Percentiles rank a stretch among this genome's conserved stretches.
Evolutionary conservation across 1,140 invertebrate species (phyloP).

Genomic region (Leucophenga varia): DNA sequence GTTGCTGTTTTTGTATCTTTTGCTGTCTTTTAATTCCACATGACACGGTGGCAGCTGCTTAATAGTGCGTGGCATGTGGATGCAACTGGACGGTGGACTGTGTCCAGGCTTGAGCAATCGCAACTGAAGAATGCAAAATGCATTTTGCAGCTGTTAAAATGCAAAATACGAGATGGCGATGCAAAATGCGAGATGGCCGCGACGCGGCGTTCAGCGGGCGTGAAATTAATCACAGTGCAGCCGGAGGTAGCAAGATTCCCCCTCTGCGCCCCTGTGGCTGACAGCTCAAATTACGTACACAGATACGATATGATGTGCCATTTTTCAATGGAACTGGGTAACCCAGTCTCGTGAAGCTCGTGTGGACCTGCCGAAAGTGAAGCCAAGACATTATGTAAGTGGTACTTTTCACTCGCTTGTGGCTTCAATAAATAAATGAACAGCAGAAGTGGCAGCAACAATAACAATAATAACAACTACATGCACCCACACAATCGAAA

Average conservation of each 20-base stretch:
- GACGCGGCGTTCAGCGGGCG: slow-evolving; percentile 34
- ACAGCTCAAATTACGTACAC: slow-evolving; percentile 41
- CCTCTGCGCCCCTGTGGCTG: slow-evolving; percentile 18
- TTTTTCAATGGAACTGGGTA: slow-evolving; percentile 39
- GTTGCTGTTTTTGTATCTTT: no score
- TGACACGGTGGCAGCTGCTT: slow-evolving; percentile 35
- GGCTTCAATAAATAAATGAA: slow-evolving; percentile 6
- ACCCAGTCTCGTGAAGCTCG: slow-evolving; percentile 26
- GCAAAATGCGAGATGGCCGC: slow-evolving; percentile 9
- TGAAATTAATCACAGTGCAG: slow-evolving; percentile 43
- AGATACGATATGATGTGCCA: slow-evolving; percentile 34
- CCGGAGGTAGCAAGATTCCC: slow-evolving; percentile 10
- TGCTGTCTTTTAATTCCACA: no score
- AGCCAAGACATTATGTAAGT: slow-evolving; percentile 37
- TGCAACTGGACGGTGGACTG: slow-evolving; percentile 28
- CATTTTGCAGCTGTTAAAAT: slow-evolving; percentile 29
- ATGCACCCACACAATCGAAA: slow-evolving; percentile 37
- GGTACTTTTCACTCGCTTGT: slow-evolving; percentile 12
- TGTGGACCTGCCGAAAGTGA: slow-evolving; percentile 29
- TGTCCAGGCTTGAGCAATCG: slow-evolving; percentile 30
- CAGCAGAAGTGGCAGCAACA: slow-evolving; percentile 8
- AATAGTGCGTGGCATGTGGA: slow-evolving; percentile 47
- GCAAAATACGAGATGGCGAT: slow-evolving; percentile 28
- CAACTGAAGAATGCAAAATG: slow-evolving; percentile 30
- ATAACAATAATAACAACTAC: slow-evolving; percentile 29